Conservation (phyloP, 2,113 vertebrate species). For the Edolisoma coerulescens region DNA sequence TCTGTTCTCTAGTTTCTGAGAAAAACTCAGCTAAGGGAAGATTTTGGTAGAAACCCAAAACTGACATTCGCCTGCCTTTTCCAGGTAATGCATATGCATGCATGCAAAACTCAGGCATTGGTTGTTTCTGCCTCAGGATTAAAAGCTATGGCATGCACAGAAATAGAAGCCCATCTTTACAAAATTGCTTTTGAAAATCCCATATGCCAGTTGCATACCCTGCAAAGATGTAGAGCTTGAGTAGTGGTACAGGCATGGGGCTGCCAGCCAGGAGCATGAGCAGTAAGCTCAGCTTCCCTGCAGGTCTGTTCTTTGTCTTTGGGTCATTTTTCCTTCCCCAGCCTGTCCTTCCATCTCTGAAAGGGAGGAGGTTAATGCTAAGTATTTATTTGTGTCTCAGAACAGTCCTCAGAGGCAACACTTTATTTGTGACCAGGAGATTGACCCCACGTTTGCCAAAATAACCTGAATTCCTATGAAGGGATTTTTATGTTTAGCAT, state of each 20-base stretch:
- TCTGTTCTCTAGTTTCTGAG: constrained; percentile 54
- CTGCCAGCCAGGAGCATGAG: constrained; percentile 53
- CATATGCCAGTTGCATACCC: constrained; percentile 61
- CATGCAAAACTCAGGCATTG: constrained; percentile 62
- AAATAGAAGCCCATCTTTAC: constrained; percentile 66
- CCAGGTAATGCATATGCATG: constrained; percentile 66
- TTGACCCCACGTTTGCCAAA: background rate
- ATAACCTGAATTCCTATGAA: background rate
- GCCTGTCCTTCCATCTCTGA: background rate
- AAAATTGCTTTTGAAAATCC: constrained; percentile 56
- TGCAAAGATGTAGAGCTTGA: constrained; percentile 43
- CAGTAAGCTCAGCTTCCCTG: background rate
- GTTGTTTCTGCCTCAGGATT: constrained; percentile 61
- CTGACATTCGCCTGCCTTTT: constrained; percentile 64
- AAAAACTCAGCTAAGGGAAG: constrained; percentile 56
- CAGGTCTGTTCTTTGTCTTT: constrained; percentile 30
- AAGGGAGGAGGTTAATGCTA: background rate
- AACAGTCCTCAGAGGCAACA: background rate
- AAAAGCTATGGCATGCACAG: constrained; percentile 62
- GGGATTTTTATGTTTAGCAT: background rate
- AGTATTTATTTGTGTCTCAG: background rate
- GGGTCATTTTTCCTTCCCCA: constrained; percentile 15
- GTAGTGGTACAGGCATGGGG: constrained; percentile 3
- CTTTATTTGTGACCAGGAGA: background rate
- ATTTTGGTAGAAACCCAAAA: constrained; percentile 65